Evolutionary conservation across 2,113 vertebrate species (phyloP).

Genomic region (Calyptommatus sinebrachiatus): DNA sequence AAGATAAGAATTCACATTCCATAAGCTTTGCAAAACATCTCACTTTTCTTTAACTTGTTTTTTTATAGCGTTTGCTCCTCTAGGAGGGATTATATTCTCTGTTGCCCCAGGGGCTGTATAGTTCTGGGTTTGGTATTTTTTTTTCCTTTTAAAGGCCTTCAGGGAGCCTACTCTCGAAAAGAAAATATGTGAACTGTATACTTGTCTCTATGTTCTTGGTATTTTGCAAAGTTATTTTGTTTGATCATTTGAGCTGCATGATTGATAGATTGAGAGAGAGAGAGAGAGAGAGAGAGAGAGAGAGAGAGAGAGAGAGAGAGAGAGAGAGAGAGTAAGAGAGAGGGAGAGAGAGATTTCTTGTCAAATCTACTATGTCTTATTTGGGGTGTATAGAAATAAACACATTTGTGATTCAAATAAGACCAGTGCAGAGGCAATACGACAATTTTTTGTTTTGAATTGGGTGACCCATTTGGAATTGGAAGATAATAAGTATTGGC

Average conservation of each 20-base stretch:
- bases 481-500: background rate
- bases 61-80: background rate
- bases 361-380: background rate
- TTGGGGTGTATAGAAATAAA: too few species aligned
- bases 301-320: too few species aligned
- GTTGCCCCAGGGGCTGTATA: accelerated
- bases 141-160: background rate
- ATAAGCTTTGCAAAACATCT: accelerated
- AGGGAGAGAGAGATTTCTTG: background rate
- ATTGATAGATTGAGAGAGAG: too few species aligned
- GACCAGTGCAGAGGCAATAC: background rate
- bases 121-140: background rate
- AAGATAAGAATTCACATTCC: background rate
- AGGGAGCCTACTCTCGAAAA: background rate
- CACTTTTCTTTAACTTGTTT: background rate
- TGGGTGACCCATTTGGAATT: background rate
- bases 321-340: too few species aligned
- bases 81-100: conserved; percentile 3
- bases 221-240: background rate
- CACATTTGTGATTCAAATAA: background rate
- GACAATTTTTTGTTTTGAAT: conserved; percentile 12
- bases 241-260: background rate
- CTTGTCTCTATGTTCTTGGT: accelerated
- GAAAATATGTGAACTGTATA: background rate
- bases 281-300: too few species aligned